A percentile compares a stretch with the other conserved stretches of the same genome.
These are phyloP conservation scores for Paramacrobiotus metropolitanus DNA, from an alignment of 1,140 invertebrate genomes.

Conservation along the genomic window DNA sequence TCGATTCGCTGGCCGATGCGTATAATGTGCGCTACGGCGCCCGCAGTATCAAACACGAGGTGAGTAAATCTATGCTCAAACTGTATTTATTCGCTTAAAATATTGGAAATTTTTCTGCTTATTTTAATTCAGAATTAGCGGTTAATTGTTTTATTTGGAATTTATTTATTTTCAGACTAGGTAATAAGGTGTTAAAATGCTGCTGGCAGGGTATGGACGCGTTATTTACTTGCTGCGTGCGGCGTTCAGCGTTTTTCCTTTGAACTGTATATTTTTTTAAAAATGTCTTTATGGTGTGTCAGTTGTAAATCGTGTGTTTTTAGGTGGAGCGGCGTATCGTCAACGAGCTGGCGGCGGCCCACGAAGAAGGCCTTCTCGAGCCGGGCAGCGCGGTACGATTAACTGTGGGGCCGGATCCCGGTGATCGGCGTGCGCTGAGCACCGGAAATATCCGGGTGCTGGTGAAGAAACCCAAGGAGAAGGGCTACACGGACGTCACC, in stretches of 20 bases:
- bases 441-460: background rate
- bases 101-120: no score
- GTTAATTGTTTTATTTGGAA: no score
- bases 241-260: no score
- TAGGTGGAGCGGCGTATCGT: constrained; percentile 54
- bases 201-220: background rate
- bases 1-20: constrained; percentile 55
- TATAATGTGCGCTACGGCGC: constrained; percentile 82
- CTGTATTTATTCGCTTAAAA: no score
- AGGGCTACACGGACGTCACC: background rate
- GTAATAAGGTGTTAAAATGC: background rate
- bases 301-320: background rate
- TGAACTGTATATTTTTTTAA: background rate
- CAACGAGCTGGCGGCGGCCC: constrained; percentile 47
- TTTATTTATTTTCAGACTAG: no score
- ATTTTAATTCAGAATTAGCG: no score
- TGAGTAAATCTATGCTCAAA: background rate
- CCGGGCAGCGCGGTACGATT: constrained; percentile 17
- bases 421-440: background rate
- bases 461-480: background rate
- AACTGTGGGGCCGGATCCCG: constrained; percentile 7
- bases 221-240: background rate
- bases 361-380: constrained; percentile 33
- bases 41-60: constrained; percentile 66
- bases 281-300: background rate